Evolutionary conservation across 2,113 vertebrate genomes (phyloP), one percentile per base, ranked within the genome.

Genomic region (Gymnobelideus leadbeateri): DNA sequence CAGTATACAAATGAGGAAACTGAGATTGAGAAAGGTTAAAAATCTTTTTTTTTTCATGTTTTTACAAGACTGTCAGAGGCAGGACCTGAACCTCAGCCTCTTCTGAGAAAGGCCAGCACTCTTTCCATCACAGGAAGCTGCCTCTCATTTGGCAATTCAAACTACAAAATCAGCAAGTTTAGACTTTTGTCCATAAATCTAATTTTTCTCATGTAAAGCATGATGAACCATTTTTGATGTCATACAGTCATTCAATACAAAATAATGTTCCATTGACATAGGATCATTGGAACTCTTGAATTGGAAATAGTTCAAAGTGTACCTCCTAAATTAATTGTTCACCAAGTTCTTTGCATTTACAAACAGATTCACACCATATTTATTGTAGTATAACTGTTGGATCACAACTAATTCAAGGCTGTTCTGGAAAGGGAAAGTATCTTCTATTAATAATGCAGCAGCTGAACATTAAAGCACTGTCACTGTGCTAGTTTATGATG

Each of bases 361-460:
- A 95, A 49, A 93, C 47, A 91, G 47, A 96, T 77, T 91, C 91
- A 93, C 31, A 93, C 92, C 68, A 90, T 96, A 91, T 97, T 96
- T 97, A 95, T 96, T 95, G 93, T 31, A 2, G 51, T 94, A 49
- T 96, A 55, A 91, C 47, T 96, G 14, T 91, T 84, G 68, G 52
- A 96, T 96, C 90, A 93, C 68, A 96, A 96, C 53, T 96, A 96
- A 95, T 96, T 97, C 94, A 97, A 51, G 90, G 92, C 89, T 53
- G 25, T 96, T 97, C 94, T 95, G 55, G 26, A 95, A 97, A 95
- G 46, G 77, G n/a, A 95, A 95, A 96, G 94, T 57, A n/a, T 91
- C 37, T 91, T 43, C 25, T 84, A 96, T 96, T 96, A 97, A 96
- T 97, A 97, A 97, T 97, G 89, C 89, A 97, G 77, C 28, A 93